Evolutionary conservation across 2,888 invertebrate species (phyloP).

Genomic region (Alcis repandata): DNA sequence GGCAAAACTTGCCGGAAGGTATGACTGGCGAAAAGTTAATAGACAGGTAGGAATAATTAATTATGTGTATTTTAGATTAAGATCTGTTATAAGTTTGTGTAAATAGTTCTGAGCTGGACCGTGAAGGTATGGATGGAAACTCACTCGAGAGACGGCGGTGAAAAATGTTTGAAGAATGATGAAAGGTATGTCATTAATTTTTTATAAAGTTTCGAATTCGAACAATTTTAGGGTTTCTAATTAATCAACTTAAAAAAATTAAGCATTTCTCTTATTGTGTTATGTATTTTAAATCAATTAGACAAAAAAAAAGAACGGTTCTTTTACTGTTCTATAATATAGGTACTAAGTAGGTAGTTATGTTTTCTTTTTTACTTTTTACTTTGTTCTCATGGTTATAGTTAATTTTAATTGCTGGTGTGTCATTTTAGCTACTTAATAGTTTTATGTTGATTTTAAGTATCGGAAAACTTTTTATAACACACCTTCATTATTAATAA

Average conservation of each 20-base stretch:
- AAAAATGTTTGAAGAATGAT: neutral
- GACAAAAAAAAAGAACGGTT: too few species aligned
- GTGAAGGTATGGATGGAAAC: slow-evolving; percentile 15
- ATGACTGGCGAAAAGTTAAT: slow-evolving; percentile 33
- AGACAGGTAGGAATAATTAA: slow-evolving; percentile 32
- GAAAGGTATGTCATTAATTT: too few species aligned
- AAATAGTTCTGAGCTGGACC: slow-evolving; percentile 20
- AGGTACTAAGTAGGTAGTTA: too few species aligned
- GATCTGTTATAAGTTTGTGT: slow-evolving; percentile 33
- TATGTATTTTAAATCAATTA: too few species aligned
- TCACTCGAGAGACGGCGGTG: neutral
- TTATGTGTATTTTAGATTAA: slow-evolving; percentile 31
- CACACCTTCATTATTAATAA: slow-evolving; percentile 36
- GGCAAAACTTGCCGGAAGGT: slow-evolving; percentile 5
- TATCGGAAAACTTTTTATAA: slow-evolving; percentile 34
- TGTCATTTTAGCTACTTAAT: slow-evolving; percentile 26
- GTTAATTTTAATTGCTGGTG: slow-evolving; percentile 24
- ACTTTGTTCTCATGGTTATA: neutral
- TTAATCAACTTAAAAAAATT: too few species aligned
- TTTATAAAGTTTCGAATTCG: too few species aligned
- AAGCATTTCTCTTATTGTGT: too few species aligned
- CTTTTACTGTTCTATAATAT: too few species aligned
- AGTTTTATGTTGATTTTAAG: slow-evolving; percentile 30
- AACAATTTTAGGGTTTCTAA: too few species aligned
- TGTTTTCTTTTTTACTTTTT: too few species aligned